These are phyloP conservation scores for Hydrochoerus hydrochaeris DNA, from an alignment of 2,113 vertebrate species.

Conservation along the genomic window DNA sequence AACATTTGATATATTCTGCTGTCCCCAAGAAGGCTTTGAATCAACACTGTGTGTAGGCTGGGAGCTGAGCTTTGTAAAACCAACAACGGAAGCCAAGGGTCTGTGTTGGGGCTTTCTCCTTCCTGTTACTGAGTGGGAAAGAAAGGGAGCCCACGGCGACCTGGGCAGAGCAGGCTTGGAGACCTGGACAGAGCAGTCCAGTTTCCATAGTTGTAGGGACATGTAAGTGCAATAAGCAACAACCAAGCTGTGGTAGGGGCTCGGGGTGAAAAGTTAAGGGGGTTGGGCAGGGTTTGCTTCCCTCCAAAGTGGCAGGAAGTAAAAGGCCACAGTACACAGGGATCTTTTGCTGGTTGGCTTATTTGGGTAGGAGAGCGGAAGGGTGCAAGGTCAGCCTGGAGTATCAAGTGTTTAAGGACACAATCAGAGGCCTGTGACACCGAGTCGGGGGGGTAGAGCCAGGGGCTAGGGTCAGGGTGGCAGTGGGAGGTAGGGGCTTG, in stretches of 20 bases:
- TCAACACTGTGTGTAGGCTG: neutral
- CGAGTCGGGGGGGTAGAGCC: neutral
- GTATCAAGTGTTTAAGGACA: neutral
- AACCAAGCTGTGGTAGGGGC: neutral
- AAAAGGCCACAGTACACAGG: neutral
- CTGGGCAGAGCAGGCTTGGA: no score
- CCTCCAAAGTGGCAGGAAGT: neutral
- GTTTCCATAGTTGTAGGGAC: neutral
- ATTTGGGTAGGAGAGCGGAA: neutral
- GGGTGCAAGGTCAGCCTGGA: neutral
- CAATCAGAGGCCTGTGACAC: neutral
- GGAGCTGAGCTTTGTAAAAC: slow-evolving; percentile 11
- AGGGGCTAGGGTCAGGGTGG: no score
- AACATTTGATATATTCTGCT: slow-evolving; percentile 61
- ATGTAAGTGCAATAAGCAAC: neutral
- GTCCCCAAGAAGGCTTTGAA: slow-evolving; percentile 77
- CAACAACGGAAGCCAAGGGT: slow-evolving; percentile 59
- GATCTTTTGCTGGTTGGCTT: neutral
- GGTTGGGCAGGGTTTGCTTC: accelerated
- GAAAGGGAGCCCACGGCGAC: neutral
- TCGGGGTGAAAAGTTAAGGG: accelerated
- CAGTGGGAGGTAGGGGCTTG: neutral
- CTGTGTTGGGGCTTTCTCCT: neutral
- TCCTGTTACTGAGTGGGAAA: neutral
- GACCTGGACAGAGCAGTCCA: no score